Base-by-base conservation (phyloP, 1,140 invertebrate species). In the Sweltsa coloradensis region DNA sequence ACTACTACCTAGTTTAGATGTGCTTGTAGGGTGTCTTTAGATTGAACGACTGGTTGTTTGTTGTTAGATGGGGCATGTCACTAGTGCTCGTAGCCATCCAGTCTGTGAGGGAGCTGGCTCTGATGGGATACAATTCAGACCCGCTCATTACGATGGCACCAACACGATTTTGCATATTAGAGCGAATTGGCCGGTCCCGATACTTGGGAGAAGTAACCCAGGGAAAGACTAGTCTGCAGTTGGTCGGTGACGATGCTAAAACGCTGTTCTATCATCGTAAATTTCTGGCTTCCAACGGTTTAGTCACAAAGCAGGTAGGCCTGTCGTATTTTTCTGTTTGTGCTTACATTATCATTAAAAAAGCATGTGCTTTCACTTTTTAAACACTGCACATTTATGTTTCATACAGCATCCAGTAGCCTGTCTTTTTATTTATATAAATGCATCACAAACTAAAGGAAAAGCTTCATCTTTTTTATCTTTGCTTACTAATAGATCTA, bases 11-110 rank as follows among this genome's bases (percentile, higher is more conserved):
- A n/a, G n/a, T n/a, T n/a, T n/a, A n/a, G n/a, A n/a, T n/a, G n/a
- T n/a, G n/a, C n/a, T n/a, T n/a, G n/a, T n/a, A n/a, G n/a, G n/a
- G n/a, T 24, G 23, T 41, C 11, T 43, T 9, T 45, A 36, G 34
- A 19, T 23, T 47, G n/a, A 31, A 11, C 21, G 29, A 44, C 44
- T 25, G 6, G 46, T 44, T 43, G 37, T 50, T 52, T 55, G 56
- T 43, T n/a, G n/a, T n/a, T 49, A 75, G 71, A 45, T 80, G 69
- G 64, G 78, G 72, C 4, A 66, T 74, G 40, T 67, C 61, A 49
- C 63, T 89, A 18, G 78, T 88, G 0, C 68, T 89, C 34, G 85
- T 89, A 4, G 85, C 81, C 7, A 74, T 68, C 25, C 84, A 87
- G 61, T 55, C 64, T 22, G 52, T 72, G 7, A 65, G 87, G 41